These are phyloP conservation scores for Marmota monax DNA, from an alignment of 2,113 vertebrate species.

Conservation along the genomic window DNA sequence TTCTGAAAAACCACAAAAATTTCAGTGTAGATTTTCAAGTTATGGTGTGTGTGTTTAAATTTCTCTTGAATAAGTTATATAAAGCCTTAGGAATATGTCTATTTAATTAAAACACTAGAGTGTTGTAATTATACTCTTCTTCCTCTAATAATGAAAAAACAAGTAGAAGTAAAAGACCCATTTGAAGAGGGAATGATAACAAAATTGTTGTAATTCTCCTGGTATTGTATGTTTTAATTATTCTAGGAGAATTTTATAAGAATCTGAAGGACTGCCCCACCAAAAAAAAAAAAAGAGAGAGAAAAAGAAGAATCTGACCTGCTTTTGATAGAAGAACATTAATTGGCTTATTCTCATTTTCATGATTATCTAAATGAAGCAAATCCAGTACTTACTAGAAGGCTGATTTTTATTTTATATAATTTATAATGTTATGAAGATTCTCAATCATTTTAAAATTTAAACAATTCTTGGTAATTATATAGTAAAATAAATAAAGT, in stretches of 20 bases:
- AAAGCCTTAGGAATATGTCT: background rate
- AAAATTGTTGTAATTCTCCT: background rate
- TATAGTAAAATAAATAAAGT: slow-evolving; percentile 33
- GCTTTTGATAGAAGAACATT: slow-evolving; percentile 26
- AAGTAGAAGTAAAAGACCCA: background rate
- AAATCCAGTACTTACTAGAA: background rate
- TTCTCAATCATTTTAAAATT: slow-evolving; percentile 44
- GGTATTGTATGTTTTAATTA: background rate
- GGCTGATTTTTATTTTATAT: background rate
- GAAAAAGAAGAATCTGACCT: background rate
- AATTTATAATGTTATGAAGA: slow-evolving; percentile 32
- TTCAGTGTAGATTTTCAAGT: background rate
- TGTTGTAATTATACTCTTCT: background rate
- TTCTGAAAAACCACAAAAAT: slow-evolving; percentile 1
- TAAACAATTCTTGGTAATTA: slow-evolving; percentile 50
- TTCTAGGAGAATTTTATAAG: background rate
- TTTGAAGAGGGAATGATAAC: background rate
- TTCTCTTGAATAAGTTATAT: background rate
- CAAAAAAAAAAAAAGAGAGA: background rate
- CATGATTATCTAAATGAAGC: slow-evolving; percentile 28
- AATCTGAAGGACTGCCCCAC: background rate
- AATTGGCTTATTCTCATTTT: slow-evolving; percentile 36
- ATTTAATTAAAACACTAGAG: background rate
- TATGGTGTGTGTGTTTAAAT: background rate
- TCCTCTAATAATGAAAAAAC: background rate